Evolutionary conservation across 1,140 invertebrate species (phyloP).

Genomic region (Danaus plexippus): DNA sequence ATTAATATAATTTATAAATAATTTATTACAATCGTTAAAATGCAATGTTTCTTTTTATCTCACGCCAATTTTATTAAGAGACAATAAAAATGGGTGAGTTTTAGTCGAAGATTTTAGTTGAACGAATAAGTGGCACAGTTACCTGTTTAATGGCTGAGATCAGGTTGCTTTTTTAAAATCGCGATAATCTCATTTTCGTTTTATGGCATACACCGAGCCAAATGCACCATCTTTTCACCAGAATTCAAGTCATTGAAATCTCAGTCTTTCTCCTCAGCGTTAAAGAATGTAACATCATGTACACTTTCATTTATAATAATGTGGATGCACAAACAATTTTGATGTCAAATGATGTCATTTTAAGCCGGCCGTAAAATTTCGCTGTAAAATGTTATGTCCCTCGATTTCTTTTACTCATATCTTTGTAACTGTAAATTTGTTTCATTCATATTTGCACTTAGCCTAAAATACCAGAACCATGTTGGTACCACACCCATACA

Average conservation of each 20-base stretch:
- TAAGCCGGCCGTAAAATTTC: constrained; percentile 34
- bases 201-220: constrained; percentile 20
- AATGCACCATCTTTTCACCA: constrained; percentile 14
- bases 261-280: neutral
- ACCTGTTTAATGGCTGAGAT: constrained; percentile 27
- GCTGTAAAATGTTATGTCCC: constrained; percentile 30
- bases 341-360: constrained; percentile 43
- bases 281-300: constrained; percentile 8
- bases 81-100: neutral
- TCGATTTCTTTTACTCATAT: constrained; percentile 26
- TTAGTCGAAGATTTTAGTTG: constrained; percentile 14
- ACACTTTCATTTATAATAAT: neutral
- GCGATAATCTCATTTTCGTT: constrained; percentile 31
- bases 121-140: constrained; percentile 22
- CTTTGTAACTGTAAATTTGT: constrained; percentile 32
- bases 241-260: constrained; percentile 4
- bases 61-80: no score
- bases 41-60: no score
- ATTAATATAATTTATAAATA: no score
- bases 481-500: constrained; percentile 25
- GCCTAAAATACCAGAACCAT: constrained; percentile 12
- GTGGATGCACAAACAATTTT: constrained; percentile 30
- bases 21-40: no score
- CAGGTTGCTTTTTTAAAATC: constrained; percentile 29
- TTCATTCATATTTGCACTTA: constrained; percentile 34